Conservation (phyloP, 1,140 invertebrate species). For the Cyclina sinensis region DNA sequence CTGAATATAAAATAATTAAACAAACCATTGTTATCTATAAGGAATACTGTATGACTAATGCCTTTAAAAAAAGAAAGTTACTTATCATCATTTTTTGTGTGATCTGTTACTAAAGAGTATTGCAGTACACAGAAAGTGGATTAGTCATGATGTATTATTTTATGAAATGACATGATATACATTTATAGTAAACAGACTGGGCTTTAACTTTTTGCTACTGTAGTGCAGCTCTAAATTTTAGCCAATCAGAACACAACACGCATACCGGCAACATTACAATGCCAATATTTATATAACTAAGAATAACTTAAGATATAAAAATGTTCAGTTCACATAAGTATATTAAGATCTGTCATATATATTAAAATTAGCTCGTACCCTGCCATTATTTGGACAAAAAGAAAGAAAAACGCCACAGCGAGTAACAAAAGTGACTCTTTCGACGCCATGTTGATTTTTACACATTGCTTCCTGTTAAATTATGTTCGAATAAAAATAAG, state of each 20-base stretch:
- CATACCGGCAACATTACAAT: conserved; percentile 32
- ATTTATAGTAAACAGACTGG: too few relatives aligned
- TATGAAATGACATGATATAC: too few relatives aligned
- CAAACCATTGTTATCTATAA: too few relatives aligned
- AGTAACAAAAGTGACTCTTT: conserved; percentile 69
- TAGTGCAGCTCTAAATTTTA: background rate
- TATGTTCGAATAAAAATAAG: background rate
- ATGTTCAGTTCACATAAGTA: background rate
- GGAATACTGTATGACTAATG: too few relatives aligned
- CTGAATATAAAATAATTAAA: too few relatives aligned
- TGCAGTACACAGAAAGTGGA: too few relatives aligned
- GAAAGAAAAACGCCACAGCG: conserved; percentile 70
- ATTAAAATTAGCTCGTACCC: conserved; percentile 73
- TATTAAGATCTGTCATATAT: conserved; percentile 22
- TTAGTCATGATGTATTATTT: too few relatives aligned
- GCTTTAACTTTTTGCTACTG: too few relatives aligned
- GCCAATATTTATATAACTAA: background rate
- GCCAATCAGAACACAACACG: conserved; percentile 68
- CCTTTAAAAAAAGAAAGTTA: too few relatives aligned
- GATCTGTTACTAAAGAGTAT: too few relatives aligned
- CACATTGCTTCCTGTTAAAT: conserved; percentile 30
- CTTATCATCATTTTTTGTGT: too few relatives aligned
- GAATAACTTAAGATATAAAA: background rate
- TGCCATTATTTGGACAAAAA: conserved; percentile 78
- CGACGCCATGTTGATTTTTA: conserved; percentile 77